Evolutionary conservation across 2,113 vertebrate genomes (phyloP).

Genomic region (Typhlomys cinereus): DNA sequence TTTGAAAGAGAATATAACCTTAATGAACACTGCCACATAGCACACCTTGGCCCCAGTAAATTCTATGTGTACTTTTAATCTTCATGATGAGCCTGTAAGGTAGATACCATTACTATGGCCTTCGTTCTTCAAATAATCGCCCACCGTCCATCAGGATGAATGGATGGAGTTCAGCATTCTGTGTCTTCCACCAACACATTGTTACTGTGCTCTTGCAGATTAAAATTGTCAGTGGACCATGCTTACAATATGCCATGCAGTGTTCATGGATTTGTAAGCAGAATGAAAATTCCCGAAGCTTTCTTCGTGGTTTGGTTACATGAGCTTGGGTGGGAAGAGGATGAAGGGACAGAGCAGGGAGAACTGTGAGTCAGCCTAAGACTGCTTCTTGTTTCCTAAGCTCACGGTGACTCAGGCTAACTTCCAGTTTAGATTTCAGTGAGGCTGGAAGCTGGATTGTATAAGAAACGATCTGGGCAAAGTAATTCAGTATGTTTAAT

Average conservation of each 20-base stretch:
- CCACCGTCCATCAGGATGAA: background rate
- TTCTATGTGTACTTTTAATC: background rate
- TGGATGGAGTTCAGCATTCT: background rate
- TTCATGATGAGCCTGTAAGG: background rate
- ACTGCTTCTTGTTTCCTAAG: conserved; percentile 42
- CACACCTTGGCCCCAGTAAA: background rate
- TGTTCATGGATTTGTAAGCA: conserved; percentile 30
- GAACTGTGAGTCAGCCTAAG: background rate
- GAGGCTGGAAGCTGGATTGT: conserved; percentile 2
- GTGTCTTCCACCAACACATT: background rate
- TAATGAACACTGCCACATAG: background rate
- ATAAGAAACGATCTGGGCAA: conserved; percentile 31
- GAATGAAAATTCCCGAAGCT: conserved; percentile 19
- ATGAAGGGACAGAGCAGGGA: background rate
- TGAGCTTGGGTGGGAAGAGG: conserved; percentile 37
- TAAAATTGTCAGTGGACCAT: background rate
- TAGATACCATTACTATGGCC: background rate
- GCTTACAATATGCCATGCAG: background rate
- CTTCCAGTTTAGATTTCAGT: conserved; percentile 36
- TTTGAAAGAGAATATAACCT: background rate
- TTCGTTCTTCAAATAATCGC: background rate
- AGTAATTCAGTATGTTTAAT: conserved; percentile 48
- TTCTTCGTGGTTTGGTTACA: conserved; percentile 27
- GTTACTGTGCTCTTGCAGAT: background rate
- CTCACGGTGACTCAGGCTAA: conserved; percentile 10